Conservation (phyloP, 1,140 invertebrate species). For the Drosophila bocqueti region DNA sequence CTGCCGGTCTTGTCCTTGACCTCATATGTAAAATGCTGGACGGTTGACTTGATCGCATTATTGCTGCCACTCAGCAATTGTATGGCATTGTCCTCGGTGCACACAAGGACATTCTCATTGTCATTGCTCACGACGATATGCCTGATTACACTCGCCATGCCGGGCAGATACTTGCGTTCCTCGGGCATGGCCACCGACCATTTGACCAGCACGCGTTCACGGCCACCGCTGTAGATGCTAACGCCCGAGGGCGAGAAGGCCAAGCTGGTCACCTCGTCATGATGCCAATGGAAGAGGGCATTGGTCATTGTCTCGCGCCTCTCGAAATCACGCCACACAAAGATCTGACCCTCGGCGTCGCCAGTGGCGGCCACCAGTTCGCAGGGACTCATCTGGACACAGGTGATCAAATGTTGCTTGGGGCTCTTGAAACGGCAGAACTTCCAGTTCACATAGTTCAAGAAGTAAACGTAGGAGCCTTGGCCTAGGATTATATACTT, state of each 20-base stretch:
- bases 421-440: conserved; percentile 76
- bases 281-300: conserved; percentile 92
- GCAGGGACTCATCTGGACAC: conserved; percentile 89
- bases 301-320: conserved; percentile 9
- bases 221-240: conserved; percentile 90
- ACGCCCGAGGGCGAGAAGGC: conserved; percentile 89
- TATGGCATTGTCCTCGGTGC: conserved; percentile 92
- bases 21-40: conserved; percentile 90
- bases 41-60: conserved; percentile 86
- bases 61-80: conserved; percentile 88
- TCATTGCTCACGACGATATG: conserved; percentile 89
- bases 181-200: conserved; percentile 87
- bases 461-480: conserved; percentile 74
- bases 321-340: conserved; percentile 88
- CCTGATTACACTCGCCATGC: conserved; percentile 89
- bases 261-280: conserved; percentile 89
- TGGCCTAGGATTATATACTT: conserved; percentile 81
- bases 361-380: conserved; percentile 90
- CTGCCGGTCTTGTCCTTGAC: conserved; percentile 83
- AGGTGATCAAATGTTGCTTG: conserved; percentile 87
- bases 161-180: conserved; percentile 89
- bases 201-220: conserved; percentile 92
- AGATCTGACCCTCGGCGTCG: conserved; percentile 88
- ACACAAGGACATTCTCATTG: conserved; percentile 89
- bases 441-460: conserved; percentile 74